Evolutionary conservation across 2,113 vertebrate species (phyloP).

Genomic region (Antennarius striatus): DNA sequence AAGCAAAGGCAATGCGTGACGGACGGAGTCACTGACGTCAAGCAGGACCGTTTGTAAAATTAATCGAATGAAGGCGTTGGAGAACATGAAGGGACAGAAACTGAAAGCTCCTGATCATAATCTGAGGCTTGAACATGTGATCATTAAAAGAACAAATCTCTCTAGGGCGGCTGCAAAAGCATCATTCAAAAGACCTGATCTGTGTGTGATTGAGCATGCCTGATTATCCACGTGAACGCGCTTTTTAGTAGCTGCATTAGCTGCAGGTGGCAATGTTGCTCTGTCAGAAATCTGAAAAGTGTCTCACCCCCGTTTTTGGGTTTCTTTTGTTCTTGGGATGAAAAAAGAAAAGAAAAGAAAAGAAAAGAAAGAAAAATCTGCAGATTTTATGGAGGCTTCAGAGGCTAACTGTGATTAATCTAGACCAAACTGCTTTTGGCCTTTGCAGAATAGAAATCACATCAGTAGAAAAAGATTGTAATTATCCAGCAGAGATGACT

Average conservation of each 20-base stretch:
- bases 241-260: not conserved
- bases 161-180: too few relatives aligned
- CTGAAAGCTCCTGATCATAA: too few relatives aligned
- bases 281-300: not conserved
- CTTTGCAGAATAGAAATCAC: not conserved
- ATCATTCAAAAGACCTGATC: not conserved
- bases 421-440: conserved; percentile 10
- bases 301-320: not conserved
- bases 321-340: conserved; percentile 45
- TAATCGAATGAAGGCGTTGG: too few relatives aligned
- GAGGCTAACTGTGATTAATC: conserved; percentile 8
- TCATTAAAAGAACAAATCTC: too few relatives aligned
- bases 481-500: too few relatives aligned
- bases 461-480: too few relatives aligned
- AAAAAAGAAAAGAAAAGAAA: not conserved
- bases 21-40: not conserved
- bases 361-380: conserved; percentile 1
- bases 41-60: too few relatives aligned
- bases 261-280: conserved; percentile 68
- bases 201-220: conserved; percentile 13
- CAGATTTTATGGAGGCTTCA: conserved; percentile 7
- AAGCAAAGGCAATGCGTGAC: not conserved
- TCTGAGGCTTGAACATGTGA: too few relatives aligned
- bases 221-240: not conserved
- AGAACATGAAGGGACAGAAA: too few relatives aligned